phyloP scores from a whole-genome alignment of 2,888 invertebrate genomes.

The Diaperis boleti region DNA sequence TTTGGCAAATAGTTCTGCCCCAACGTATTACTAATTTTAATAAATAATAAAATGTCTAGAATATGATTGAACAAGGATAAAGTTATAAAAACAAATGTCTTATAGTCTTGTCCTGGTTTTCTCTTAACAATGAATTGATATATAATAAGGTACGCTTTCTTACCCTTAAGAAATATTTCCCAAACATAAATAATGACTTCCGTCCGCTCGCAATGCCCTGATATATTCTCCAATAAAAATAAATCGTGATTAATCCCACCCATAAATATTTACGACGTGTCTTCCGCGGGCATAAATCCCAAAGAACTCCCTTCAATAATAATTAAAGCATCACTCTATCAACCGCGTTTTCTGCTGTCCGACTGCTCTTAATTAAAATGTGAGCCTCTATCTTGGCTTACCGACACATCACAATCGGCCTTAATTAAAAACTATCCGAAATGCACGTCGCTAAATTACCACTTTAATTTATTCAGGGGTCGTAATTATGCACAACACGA shows the following conservation, averaged over 20 bases:
- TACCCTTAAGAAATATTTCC: too few relatives aligned
- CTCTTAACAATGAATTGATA: too few relatives aligned
- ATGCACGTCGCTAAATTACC: not conserved
- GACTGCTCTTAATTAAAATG: not conserved
- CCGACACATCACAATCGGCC: not conserved
- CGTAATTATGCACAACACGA: slow-evolving; percentile 20
- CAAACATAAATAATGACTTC: too few relatives aligned
- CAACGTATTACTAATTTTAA: too few relatives aligned
- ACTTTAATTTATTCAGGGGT: slow-evolving; percentile 23
- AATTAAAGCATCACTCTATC: not conserved
- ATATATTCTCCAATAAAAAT: not conserved
- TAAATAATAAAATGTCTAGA: too few relatives aligned
- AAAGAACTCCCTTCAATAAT: not conserved
- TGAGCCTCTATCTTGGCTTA: not conserved
- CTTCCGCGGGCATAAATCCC: not conserved
- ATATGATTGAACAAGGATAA: too few relatives aligned
- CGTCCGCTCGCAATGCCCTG: too few relatives aligned
- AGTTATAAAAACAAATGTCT: too few relatives aligned
- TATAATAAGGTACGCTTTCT: too few relatives aligned
- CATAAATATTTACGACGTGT: not conserved
- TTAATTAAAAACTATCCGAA: slow-evolving; percentile 4
- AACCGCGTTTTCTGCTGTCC: not conserved
- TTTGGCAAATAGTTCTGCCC: too few relatives aligned
- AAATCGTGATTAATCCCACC: not conserved
- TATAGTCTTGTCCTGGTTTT: too few relatives aligned